phyloP scores from a whole-genome alignment of 2,888 invertebrate genomes.

The Hypena proboscidalis region DNA sequence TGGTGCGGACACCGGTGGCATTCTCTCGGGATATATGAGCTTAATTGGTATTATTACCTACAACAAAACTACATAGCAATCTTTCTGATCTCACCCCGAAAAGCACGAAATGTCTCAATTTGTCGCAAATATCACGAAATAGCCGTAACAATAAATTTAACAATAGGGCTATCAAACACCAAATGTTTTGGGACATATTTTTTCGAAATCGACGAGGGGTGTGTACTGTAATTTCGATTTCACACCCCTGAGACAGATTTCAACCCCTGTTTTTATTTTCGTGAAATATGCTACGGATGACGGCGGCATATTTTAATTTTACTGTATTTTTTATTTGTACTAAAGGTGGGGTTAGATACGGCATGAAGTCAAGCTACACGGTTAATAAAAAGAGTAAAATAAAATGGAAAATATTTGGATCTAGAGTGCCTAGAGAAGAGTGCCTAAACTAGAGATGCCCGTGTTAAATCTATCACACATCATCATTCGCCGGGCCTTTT shows the following conservation, averaged over 20 bases:
- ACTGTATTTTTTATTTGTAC: conserved; percentile 16
- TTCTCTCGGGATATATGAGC: too few relatives aligned
- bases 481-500: too few relatives aligned
- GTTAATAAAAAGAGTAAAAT: too few relatives aligned
- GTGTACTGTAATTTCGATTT: conserved; percentile 54
- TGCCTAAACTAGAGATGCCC: too few relatives aligned
- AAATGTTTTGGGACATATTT: conserved; percentile 48
- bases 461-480: too few relatives aligned
- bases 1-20: too few relatives aligned
- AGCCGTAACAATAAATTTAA: conserved; percentile 41
- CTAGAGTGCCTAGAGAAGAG: too few relatives aligned
- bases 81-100: conserved; percentile 1
- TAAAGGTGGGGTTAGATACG: conserved; percentile 1
- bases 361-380: too few relatives aligned
- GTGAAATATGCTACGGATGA: conserved; percentile 49
- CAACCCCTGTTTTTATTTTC: conserved; percentile 51
- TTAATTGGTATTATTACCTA: too few relatives aligned
- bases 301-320: conserved; percentile 52
- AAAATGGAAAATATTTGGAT: too few relatives aligned
- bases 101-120: conserved; percentile 29
- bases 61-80: too few relatives aligned
- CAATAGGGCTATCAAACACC: conserved; percentile 42
- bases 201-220: conserved; percentile 48
- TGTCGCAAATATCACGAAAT: conserved; percentile 35
- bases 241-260: conserved; percentile 58